A percentile compares a stretch with the other conserved stretches of the same genome.
phyloP scores from a whole-genome alignment of 1,140 invertebrate species.

The Papilio dardanus region DNA sequence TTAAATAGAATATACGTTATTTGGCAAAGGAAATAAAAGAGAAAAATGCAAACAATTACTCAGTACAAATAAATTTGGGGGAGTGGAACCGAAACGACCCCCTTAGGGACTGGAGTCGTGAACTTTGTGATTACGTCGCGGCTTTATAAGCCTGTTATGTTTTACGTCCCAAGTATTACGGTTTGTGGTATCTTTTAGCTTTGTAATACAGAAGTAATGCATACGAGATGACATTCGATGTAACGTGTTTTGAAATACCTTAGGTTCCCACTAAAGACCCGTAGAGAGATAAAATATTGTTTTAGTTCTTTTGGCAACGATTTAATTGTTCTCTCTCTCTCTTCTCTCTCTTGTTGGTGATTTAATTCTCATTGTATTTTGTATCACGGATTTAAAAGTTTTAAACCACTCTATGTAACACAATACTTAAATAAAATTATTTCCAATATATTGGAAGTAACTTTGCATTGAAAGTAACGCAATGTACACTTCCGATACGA shows the following conservation, averaged over 20 bases:
- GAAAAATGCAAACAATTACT: slow-evolving; percentile 64
- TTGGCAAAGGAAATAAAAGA: slow-evolving; percentile 51
- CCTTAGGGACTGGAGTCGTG: slow-evolving; percentile 49
- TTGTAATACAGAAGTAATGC: slow-evolving; percentile 22
- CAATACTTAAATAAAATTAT: neutral
- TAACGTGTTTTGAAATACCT: neutral
- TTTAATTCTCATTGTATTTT: too few species aligned
- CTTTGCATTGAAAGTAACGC: neutral
- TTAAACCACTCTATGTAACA: neutral
- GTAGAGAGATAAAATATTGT: neutral
- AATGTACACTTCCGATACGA: neutral
- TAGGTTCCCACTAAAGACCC: neutral
- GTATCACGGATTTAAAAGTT: too few species aligned
- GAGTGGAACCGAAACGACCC: slow-evolving; percentile 56
- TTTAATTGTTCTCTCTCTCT: too few species aligned
- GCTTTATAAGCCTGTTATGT: slow-evolving; percentile 69
- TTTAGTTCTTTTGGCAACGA: neutral
- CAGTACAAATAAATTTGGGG: slow-evolving; percentile 61
- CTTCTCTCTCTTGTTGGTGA: too few species aligned
- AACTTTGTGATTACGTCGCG: slow-evolving; percentile 59
- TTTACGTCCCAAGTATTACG: slow-evolving; percentile 61
- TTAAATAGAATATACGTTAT: neutral
- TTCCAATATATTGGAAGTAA: neutral
- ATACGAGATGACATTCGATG: slow-evolving; percentile 8
- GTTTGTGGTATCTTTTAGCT: slow-evolving; percentile 53